Conservation (phyloP, 2,113 vertebrate genomes). For the Coreoperca whiteheadi region DNA sequence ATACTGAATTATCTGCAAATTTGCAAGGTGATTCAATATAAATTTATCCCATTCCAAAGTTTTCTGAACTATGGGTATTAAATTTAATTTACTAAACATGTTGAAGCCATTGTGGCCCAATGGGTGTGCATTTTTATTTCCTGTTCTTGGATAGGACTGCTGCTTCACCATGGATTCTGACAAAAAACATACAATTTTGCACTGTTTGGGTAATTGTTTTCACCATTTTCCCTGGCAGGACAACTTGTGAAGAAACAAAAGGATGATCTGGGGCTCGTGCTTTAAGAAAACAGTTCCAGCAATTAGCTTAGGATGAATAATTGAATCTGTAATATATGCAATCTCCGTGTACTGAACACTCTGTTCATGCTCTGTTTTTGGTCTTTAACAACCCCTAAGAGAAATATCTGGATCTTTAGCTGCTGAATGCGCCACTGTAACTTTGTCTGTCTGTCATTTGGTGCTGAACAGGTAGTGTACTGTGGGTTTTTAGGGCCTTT, state of each 20-base stretch:
- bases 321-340: not conserved
- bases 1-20: conserved; percentile 44
- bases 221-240: not conserved
- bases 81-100: conserved; percentile 57
- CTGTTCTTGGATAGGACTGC: conserved; percentile 31
- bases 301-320: not conserved
- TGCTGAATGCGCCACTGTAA: too few species aligned
- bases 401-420: too few species aligned
- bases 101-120: conserved; percentile 30
- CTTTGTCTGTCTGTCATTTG: too few species aligned
- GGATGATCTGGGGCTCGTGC: not conserved
- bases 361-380: too few species aligned
- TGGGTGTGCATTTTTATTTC: conserved; percentile 35
- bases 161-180: conserved; percentile 16
- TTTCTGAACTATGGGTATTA: conserved; percentile 35
- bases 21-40: conserved; percentile 57
- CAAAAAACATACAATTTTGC: not conserved
- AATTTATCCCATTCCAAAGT: conserved; percentile 48
- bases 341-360: too few species aligned
- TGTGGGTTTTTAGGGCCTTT: too few species aligned
- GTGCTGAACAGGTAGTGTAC: too few species aligned
- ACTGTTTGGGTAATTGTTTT: conserved; percentile 7
- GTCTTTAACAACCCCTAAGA: too few species aligned
- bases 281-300: not conserved
- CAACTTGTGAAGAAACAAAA: not conserved